Evolutionary conservation across 2,113 vertebrate genomes (phyloP), one percentile per base, ranked within the genome.

Genomic region (Callorhinus ursinus): DNA sequence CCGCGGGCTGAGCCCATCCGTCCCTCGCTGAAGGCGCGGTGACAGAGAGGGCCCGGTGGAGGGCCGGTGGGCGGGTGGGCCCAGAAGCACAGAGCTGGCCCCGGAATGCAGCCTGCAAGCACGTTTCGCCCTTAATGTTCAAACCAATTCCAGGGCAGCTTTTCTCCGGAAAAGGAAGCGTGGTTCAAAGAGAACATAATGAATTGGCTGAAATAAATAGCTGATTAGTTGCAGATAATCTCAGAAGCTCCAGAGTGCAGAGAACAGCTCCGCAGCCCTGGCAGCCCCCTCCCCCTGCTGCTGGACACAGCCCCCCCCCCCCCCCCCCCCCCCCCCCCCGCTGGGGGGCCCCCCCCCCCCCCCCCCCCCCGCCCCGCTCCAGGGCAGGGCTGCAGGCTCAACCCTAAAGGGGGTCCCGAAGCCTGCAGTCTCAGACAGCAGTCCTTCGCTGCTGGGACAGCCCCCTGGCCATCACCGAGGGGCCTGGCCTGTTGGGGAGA

Each of bases 71-170:
- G 96, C 39, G 1, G 72, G 65, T 93, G 72, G 94, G 67, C 33
- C 67, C 67, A 90, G 90, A 91, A 83, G 59, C 80, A 79, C 80
- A 49, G 0, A 76, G 97, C 97, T 76, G 53, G 88, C 90, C 93
- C 80, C 33, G 36, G 88, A 96, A 5, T 77, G 81, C 88, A 96
- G 96, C 94, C 93, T 5, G 55, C n/a, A 49, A 55, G 89, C 97
- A 61, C 80, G 69, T 95, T 96, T 88, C 55, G 61, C 89, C 82
- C 63, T 24, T 86, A 61, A 77, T 0, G 15, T 80, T 96, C 97
- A 83, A 69, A 96, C 84, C 57, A 90, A 97, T 98, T 98, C 97
- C 97, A 98, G 96, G 89, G 85, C 93, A 63, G 93, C 84, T 55
- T 87, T 93, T 96, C 93, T 95, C 74, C 12, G 4, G 88, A 92